These are phyloP conservation scores for Scytalopus superciliaris DNA, from an alignment of 2,113 vertebrate species.

Conservation along the genomic window DNA sequence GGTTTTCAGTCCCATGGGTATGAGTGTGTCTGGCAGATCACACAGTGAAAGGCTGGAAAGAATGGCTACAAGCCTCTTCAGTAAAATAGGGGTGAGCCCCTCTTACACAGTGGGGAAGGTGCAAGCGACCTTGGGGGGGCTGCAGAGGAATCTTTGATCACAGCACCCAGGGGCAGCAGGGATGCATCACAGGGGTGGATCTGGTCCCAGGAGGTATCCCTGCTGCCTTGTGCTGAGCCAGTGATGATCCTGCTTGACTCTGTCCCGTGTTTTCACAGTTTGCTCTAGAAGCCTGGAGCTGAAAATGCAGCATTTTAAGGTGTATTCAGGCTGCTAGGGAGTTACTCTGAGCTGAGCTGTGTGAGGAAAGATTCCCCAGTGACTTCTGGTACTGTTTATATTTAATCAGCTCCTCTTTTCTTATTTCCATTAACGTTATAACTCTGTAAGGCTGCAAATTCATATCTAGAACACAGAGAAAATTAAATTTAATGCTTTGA, in stretches of 20 bases:
- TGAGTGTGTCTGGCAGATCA: background rate
- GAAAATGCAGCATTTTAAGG: background rate
- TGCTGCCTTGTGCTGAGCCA: background rate
- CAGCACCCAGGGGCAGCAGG: background rate
- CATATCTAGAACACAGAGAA: background rate
- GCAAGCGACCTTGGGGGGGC: background rate
- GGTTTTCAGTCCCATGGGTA: background rate
- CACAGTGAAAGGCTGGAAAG: background rate
- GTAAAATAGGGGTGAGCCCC: background rate
- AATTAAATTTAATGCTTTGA: slow-evolving; percentile 3
- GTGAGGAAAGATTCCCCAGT: background rate
- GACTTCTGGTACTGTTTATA: background rate
- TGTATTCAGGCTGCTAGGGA: background rate
- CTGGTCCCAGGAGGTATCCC: background rate
- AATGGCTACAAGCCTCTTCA: background rate
- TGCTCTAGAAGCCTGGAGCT: background rate
- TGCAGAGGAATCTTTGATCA: background rate
- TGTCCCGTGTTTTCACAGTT: background rate
- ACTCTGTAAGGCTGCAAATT: background rate
- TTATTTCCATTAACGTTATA: background rate
- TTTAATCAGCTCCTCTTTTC: slow-evolving; percentile 13
- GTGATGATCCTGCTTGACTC: background rate
- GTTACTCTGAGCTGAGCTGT: background rate
- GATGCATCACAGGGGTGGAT: background rate
- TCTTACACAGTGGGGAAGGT: background rate